Evolutionary conservation across 1,140 invertebrate genomes (phyloP), one percentile per base, ranked within the genome.

Genomic region (Drosophila teissieri): DNA sequence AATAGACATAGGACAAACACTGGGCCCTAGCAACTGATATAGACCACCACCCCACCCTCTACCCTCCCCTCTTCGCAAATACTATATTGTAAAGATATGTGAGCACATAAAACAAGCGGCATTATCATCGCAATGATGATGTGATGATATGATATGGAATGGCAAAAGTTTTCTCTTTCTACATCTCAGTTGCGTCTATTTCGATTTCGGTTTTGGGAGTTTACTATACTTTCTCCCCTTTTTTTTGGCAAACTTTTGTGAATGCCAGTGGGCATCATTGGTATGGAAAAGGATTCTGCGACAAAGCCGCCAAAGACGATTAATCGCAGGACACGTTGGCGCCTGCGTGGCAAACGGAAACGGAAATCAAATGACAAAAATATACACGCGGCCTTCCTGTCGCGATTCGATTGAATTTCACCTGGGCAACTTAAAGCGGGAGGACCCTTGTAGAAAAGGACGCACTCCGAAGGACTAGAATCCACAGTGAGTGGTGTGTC

Each of bases 131-230:
- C 84, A 78, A 89, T 89, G 85, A 89, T 89, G 84, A 89, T 89
- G 84, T 89, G 84, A 89, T 89, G 84, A 89, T 89, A 90, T 76
- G 78, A 91, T 91, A 91, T 85, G 80, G 70, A 85, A 85, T 90
- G 78, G 80, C 80, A 62, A 91, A 91, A 91, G 65, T 91, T 91
- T 85, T 46, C 67, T 69, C 55, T 69, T 52, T 46, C 63, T 78
- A 57, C 44, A 51, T 11, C 53, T 37, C 5, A 45, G 42, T 36
- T 44, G 4, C 40, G 24, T 39, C 15, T 54, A 22, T 61, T 48
- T 61, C 37, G 36, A 60, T 74, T 62, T 72, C 46, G 34, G 14
- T 57, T 55, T 39, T 48, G 17, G 58, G 34, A 8, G 12, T 40
- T 57, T 44, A 44, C 42, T 39, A 40, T 44, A 44, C 42, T 39